These are phyloP conservation scores for Ondatra zibethicus DNA, from an alignment of 2,113 vertebrate genomes.

Conservation along the genomic window DNA sequence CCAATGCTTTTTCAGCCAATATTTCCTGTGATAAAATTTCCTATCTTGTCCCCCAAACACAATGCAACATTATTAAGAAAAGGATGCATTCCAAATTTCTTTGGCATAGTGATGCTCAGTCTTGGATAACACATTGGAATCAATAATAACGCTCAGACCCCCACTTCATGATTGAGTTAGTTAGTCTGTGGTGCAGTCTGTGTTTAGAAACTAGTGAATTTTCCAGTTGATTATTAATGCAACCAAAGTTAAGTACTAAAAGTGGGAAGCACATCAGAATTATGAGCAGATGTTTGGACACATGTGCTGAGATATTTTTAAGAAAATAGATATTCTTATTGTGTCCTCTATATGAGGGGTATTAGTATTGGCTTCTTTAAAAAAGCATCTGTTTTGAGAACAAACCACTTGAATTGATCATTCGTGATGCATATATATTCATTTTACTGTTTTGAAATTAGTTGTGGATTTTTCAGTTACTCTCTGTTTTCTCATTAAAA, in stretches of 20 bases:
- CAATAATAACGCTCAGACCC: not conserved
- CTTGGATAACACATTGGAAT: not conserved
- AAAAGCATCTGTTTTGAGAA: not conserved
- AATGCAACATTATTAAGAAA: constrained; percentile 24
- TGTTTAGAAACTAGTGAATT: not conserved
- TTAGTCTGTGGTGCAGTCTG: not conserved
- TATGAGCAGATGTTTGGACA: not conserved
- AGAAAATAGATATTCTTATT: not conserved
- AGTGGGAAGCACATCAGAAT: not conserved
- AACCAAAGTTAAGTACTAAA: not conserved
- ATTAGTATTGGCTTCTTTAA: not conserved
- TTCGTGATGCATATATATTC: not conserved
- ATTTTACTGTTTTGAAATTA: constrained; percentile 32
- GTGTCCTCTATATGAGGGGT: not conserved
- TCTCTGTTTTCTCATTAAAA: not conserved
- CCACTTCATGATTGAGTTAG: not conserved
- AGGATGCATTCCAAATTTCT: constrained; percentile 1
- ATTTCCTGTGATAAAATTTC: constrained; percentile 5
- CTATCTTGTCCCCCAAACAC: not conserved
- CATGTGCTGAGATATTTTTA: not conserved
- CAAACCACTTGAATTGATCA: not conserved
- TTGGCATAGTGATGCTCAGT: not conserved
- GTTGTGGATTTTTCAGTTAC: not conserved
- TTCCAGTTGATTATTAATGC: not conserved
- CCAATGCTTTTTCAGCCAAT: not conserved